A percentile compares a stretch with the other conserved stretches of the same genome.
phyloP scores from a whole-genome alignment of 2,113 vertebrate species.

The Pomatorhinus ruficollis region DNA sequence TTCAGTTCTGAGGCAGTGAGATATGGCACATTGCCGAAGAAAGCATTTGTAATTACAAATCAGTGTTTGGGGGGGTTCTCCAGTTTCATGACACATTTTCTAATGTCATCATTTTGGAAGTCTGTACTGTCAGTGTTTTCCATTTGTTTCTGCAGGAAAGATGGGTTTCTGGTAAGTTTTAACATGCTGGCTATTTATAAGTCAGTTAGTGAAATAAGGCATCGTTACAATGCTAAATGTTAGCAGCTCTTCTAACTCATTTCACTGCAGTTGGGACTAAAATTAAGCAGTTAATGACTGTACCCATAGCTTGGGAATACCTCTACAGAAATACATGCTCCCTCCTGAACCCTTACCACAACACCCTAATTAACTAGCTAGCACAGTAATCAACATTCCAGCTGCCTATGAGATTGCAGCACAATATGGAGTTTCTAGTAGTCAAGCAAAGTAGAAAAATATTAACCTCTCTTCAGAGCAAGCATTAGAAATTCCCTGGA shows the following conservation, averaged over 20 bases:
- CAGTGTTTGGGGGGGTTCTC: background rate
- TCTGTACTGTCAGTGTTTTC: background rate
- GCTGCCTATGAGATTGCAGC: background rate
- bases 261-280: background rate
- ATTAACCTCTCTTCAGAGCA: constrained; percentile 7
- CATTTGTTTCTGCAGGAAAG: background rate
- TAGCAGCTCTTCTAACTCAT: background rate
- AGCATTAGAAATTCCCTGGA: background rate
- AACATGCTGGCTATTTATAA: background rate
- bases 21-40: background rate
- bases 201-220: background rate
- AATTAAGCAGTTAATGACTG: background rate
- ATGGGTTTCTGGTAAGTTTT: background rate
- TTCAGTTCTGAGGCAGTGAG: background rate
- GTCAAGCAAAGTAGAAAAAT: constrained; percentile 18
- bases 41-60: background rate
- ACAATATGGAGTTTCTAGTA: background rate
- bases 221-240: background rate
- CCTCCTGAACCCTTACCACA: background rate
- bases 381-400: background rate
- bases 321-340: background rate
- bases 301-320: background rate
- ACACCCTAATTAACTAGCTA: background rate
- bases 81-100: background rate
- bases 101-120: background rate